Evolutionary conservation across 2,888 invertebrate genomes (phyloP), one percentile per base, ranked within the genome.

Genomic region (Strigamia crassipes): DNA sequence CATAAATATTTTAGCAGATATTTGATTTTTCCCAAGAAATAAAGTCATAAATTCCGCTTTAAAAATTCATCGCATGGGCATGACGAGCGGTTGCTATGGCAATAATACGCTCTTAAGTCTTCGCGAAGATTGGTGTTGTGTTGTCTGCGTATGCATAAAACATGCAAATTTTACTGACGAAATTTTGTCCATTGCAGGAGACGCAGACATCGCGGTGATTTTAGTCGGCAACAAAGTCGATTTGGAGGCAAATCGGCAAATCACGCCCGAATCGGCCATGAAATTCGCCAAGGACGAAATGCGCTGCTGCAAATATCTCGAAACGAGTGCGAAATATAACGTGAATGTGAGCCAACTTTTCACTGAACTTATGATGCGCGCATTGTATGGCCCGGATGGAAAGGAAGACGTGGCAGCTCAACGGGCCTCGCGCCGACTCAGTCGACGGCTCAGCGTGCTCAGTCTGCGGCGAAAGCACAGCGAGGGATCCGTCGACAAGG

Each of bases 291-390:
- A 73, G 15, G 82, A 83, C 15, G 79, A 81, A 10, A 83, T 82
- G 82, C 79, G 79, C 12, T 78, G 82, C 18, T 84, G 84, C 78
- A 82, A 82, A n/a, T 85, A 85, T 81, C 78, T 85, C 10, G 85
- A 85, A 82, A 85, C 85, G n/a, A 85, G 84, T 66, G 85, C 85
- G 80, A 85, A 85, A 81, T 84, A 82, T 78, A 85, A 85, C 83
- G 73, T 83, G 10, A 85, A 85, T 80, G 85, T 85, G 13, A 81
- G 81, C 23, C 83, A 83, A 38, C 82, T 85, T 10, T 85, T 85
- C 79, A 46, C 83, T 0, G 85, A 85, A 80, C 84, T 85, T 1
- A 79, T 85, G 78, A 83, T 82, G 82, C 78, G 82, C 34, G 81
- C 83, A 13, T 66, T 83, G 18, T 78, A 83, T 18, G 83, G 82